phyloP scores from a whole-genome alignment of 1,140 invertebrate species.

The Melitaea cinxia region DNA sequence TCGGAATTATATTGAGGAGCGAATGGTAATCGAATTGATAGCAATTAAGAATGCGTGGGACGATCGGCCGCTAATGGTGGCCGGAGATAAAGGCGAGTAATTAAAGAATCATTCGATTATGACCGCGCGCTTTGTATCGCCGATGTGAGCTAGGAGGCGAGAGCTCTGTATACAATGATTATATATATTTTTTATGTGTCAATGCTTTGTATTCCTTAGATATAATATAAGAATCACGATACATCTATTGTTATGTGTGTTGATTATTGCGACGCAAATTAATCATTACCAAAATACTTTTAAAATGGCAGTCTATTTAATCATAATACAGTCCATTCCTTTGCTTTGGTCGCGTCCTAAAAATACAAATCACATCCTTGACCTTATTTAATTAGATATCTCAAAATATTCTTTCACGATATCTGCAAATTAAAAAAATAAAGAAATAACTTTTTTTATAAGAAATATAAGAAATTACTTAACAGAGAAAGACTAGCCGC shows the following conservation, averaged over 20 bases:
- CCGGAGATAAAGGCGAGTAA: slow-evolving; percentile 58
- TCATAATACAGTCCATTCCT: too few relatives aligned
- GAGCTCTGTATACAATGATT: background rate
- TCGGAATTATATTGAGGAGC: slow-evolving; percentile 20
- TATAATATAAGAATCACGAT: too few relatives aligned
- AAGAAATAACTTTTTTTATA: background rate
- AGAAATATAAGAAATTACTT: too few relatives aligned
- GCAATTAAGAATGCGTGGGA: slow-evolving; percentile 61
- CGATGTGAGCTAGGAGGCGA: slow-evolving; percentile 43
- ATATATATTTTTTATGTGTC: background rate
- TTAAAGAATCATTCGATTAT: slow-evolving; percentile 71
- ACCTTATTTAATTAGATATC: background rate
- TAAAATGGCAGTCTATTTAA: too few relatives aligned
- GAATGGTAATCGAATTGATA: slow-evolving; percentile 51
- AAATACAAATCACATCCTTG: background rate
- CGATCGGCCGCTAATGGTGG: slow-evolving; percentile 52
- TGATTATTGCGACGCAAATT: too few relatives aligned
- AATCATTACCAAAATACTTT: too few relatives aligned
- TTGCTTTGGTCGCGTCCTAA: too few relatives aligned
- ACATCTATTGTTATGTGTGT: too few relatives aligned
- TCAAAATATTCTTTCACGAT: background rate
- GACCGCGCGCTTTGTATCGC: slow-evolving; percentile 49
- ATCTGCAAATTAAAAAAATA: background rate
- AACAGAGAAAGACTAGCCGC: too few relatives aligned
- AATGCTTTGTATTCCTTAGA: too few relatives aligned